Percentiles rank a stretch among this genome's conserved stretches.
Evolutionary conservation across 2,888 invertebrate genomes (phyloP).

Genomic region (Hypomecis punctinalis): DNA sequence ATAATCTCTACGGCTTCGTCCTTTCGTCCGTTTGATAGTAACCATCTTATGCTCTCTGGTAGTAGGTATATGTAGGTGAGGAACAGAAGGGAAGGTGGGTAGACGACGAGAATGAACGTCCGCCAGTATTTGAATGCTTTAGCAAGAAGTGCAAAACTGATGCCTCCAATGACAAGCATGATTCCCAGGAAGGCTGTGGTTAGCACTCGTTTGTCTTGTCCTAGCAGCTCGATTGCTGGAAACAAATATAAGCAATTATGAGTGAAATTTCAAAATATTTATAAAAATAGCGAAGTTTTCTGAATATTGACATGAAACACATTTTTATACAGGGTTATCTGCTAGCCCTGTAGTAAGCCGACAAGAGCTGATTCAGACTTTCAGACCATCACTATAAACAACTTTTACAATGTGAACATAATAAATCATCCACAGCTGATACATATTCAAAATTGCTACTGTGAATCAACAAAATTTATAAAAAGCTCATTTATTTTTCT

Average conservation of each 20-base stretch:
- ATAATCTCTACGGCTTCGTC: conserved; percentile 88
- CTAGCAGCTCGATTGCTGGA: conserved; percentile 75
- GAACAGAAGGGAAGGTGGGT: conserved; percentile 88
- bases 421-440: no score
- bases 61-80: conserved; percentile 88
- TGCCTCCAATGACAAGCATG: conserved; percentile 88
- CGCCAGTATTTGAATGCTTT: conserved; percentile 90
- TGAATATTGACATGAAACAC: no score
- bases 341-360: no score
- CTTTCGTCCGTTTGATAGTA: conserved; percentile 88
- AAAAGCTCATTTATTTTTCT: no score
- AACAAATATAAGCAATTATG: background rate
- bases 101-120: conserved; percentile 87
- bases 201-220: conserved; percentile 74
- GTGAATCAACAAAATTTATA: no score
- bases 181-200: conserved; percentile 77
- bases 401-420: no score
- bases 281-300: background rate
- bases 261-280: background rate
- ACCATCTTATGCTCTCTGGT: conserved; percentile 92
- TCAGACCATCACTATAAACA: no score
- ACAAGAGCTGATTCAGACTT: no score
- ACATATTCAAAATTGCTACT: no score
- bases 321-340: no score
- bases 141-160: conserved; percentile 88